Conservation (phyloP, 2,113 vertebrate species). For the Charadrius vociferus region DNA sequence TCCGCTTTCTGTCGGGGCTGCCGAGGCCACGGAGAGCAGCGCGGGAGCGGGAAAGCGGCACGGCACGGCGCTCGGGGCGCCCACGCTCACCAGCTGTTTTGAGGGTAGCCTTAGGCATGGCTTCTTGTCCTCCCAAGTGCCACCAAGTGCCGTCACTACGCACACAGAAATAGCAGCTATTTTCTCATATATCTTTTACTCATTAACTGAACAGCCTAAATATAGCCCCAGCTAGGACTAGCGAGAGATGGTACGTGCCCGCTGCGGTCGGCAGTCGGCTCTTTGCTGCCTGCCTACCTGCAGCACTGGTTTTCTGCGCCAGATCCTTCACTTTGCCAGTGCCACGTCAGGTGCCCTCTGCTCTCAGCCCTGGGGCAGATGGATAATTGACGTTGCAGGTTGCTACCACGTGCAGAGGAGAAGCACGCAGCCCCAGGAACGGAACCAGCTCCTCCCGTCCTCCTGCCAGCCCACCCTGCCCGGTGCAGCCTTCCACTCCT, state of each 20-base stretch:
- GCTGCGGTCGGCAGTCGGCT: accelerated
- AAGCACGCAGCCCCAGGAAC: neutral
- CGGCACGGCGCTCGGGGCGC: too few relatives aligned
- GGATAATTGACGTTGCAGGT: neutral
- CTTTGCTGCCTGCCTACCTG: neutral
- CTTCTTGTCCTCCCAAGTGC: neutral
- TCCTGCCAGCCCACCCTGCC: neutral
- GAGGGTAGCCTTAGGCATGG: neutral
- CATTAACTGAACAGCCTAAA: constrained; percentile 36
- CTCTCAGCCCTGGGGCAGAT: neutral
- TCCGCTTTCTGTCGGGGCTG: neutral
- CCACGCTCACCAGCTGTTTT: neutral
- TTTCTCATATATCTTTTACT: neutral
- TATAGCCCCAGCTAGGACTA: neutral
- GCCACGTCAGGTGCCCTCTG: neutral
- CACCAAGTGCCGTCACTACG: neutral
- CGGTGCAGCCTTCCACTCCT: neutral
- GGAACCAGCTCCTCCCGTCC: accelerated
- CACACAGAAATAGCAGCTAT: neutral
- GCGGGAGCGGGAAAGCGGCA: neutral
- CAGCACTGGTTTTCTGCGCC: neutral
- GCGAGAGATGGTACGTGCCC: neutral
- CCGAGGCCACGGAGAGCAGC: accelerated
- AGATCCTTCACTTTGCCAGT: neutral
- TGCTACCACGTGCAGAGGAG: neutral